Evolutionary conservation across 2,113 vertebrate genomes (phyloP), one percentile per base, ranked within the genome.

Genomic region (Globicephala melas): DNA sequence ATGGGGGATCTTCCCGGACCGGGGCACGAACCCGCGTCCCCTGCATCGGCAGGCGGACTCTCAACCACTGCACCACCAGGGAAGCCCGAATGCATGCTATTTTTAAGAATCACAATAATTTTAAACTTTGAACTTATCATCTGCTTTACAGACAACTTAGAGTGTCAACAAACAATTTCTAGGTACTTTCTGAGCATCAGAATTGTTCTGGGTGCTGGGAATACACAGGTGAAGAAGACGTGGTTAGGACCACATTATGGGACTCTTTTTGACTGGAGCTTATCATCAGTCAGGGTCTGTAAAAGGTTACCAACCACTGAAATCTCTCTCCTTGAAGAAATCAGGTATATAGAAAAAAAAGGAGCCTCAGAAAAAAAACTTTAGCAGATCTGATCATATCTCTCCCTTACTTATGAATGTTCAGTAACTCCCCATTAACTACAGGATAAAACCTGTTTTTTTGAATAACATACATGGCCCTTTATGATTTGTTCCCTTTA

Each of bases 41-140:
- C 2, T 50, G 47, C 12, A 50, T 50, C 3, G 47, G 47, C 47
- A 50, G 47, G 47, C 47, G 3, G 47, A 50, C 47, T 50, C 47
- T 50, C 47, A 50, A 50, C 47, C 47, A 50, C 47, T 50, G 12
- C 0, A 12, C 47, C 12, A 50, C 47, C 47, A 50, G 12, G 47
- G 47, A 50, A 50, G 47, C 47, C 47, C 47, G 47, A 12, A 50
- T 80, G 15, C 50, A 53, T 91, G 67, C 8, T 85, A 25, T 92
- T 91, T 74, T 26, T 94, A 94, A 91, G 38, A 92, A 94, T 84
- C 58, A 95, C 36, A 91, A 70, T 87, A 93, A 36, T 70, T 94
- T 84, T 76, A 93, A 94, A 87, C 36, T 89, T 90, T 85, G 93
- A 79, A 81, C 13, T 12, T 68, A 62, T 84, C 28, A 79, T 96